These are phyloP conservation scores for Halichondria panicea DNA, from an alignment of 37 sponge, comb jelly and placozoan genomes.

Conservation along the genomic window DNA sequence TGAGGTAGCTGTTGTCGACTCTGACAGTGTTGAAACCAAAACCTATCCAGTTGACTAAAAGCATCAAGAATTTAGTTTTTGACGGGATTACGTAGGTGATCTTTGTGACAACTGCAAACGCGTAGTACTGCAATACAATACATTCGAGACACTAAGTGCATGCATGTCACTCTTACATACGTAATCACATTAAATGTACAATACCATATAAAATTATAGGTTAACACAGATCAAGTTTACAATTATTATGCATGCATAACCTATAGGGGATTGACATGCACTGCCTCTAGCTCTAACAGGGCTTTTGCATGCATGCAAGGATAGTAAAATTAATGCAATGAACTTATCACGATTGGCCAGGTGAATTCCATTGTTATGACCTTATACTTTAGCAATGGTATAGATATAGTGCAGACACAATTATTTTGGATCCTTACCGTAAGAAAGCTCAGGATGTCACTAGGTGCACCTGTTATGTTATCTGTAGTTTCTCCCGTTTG, in stretches of 20 bases:
- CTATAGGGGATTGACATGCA: no score
- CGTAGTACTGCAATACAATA: slow-evolving; percentile 47
- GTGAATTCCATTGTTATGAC: no score
- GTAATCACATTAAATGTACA: no score
- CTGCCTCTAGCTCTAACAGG: no score
- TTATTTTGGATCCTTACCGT: slow-evolving; percentile 15
- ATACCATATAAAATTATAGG: neutral
- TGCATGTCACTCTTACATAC: no score
- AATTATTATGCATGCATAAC: no score
- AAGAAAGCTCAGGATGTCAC: slow-evolving; percentile 1
- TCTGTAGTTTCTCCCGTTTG: slow-evolving; percentile 33
- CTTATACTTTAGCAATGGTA: neutral
- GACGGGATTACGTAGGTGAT: slow-evolving; percentile 37
- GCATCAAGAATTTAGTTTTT: slow-evolving; percentile 36
- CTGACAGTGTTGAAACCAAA: slow-evolving; percentile 12
- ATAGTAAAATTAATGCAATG: neutral
- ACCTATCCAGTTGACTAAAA: slow-evolving; percentile 21
- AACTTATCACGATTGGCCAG: no score
- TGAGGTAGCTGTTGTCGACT: slow-evolving; percentile 47
- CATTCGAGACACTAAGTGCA: no score
- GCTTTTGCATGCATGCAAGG: neutral
- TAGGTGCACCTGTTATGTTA: neutral
- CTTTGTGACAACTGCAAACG: slow-evolving; percentile 55
- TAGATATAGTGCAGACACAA: neutral
- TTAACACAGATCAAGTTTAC: no score